These are phyloP conservation scores for Coryphaenoides rupestris DNA, from an alignment of 2,113 vertebrate genomes.

Conservation along the genomic window DNA sequence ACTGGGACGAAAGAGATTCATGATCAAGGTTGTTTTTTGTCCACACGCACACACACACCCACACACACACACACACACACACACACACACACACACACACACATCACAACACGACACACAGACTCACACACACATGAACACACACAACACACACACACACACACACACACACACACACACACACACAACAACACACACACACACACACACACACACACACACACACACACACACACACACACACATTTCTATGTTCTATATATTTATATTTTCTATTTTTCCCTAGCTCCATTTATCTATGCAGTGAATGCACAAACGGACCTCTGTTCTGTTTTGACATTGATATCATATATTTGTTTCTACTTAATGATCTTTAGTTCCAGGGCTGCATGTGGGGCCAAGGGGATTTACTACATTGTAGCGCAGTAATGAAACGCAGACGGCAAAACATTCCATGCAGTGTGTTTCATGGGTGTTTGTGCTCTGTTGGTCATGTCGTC, in stretches of 20 bases:
- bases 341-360: not conserved
- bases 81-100: not conserved
- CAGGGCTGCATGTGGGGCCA: not conserved
- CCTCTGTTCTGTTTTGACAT: not conserved
- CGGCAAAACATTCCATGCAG: not conserved
- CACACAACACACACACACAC: not conserved
- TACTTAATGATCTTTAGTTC: not conserved
- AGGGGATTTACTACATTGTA: not conserved
- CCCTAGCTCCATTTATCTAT: not conserved
- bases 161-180: not conserved
- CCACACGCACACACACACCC: not conserved
- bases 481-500: too few relatives aligned
- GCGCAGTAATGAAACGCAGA: slow-evolving; percentile 23
- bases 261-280: not conserved
- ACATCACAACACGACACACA: not conserved
- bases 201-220: too few relatives aligned
- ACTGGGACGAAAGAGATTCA: too few relatives aligned
- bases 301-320: not conserved
- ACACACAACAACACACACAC: not conserved
- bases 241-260: not conserved
- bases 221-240: not conserved
- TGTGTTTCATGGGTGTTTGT: not conserved
- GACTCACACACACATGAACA: not conserved
- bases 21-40: too few relatives aligned
- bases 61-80: not conserved